Percentiles rank a stretch among this genome's conserved stretches.
Evolutionary conservation across 2,888 invertebrate genomes (phyloP).

Genomic region (Phengaris arion): DNA sequence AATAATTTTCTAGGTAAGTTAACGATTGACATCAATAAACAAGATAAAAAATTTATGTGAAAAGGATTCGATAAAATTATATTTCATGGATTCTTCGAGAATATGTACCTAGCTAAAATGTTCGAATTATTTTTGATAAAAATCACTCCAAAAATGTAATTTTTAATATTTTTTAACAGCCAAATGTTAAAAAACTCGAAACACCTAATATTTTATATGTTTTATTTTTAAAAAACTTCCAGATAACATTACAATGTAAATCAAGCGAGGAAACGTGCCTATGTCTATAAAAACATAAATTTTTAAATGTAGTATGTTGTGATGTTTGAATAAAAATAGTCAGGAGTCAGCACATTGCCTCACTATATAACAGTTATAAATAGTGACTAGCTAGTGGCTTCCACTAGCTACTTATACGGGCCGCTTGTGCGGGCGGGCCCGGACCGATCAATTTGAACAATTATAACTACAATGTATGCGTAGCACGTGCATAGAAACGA

Average conservation of each 20-base stretch:
- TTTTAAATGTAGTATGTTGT: slow-evolving; percentile 17
- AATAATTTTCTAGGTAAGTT: too few relatives aligned
- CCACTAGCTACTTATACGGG: background rate
- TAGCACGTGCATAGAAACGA: background rate
- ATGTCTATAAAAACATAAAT: slow-evolving; percentile 15
- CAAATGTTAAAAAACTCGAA: background rate
- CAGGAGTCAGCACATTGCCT: slow-evolving; percentile 18
- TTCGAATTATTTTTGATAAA: background rate
- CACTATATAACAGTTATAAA: slow-evolving; percentile 20
- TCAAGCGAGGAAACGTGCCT: background rate
- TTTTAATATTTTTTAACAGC: background rate
- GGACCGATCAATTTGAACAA: slow-evolving; percentile 15
- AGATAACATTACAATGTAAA: slow-evolving; percentile 13
- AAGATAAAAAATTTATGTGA: background rate
- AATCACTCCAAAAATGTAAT: background rate
- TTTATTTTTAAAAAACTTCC: background rate
- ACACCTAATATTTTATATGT: slow-evolving; percentile 2
- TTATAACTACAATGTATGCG: slow-evolving; percentile 18
- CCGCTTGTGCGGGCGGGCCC: background rate
- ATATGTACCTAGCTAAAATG: background rate
- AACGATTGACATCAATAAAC: background rate
- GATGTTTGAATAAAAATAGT: slow-evolving; percentile 24
- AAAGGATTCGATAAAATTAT: too few relatives aligned
- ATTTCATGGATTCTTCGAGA: too few relatives aligned
- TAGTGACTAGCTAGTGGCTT: background rate